Conservation (phyloP, 92 coral and sea anemone species). For the Siderastrea radians region DNA sequence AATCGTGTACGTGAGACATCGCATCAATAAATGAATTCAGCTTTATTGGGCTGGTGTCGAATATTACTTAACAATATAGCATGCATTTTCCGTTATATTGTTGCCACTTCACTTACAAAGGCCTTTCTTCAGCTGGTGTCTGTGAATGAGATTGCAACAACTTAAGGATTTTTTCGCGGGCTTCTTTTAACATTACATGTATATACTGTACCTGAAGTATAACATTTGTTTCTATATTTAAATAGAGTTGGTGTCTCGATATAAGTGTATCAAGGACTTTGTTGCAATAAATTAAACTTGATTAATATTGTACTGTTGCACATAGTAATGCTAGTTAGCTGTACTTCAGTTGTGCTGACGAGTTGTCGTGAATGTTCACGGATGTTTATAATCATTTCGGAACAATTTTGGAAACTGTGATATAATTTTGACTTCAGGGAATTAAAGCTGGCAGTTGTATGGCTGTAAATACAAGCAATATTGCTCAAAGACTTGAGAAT, state of each 20-base stretch:
- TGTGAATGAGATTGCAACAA: not conserved
- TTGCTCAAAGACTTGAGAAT: too few species aligned
- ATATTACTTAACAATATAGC: not conserved
- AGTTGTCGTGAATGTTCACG: too few species aligned
- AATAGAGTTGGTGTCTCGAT: not conserved
- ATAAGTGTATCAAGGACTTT: not conserved
- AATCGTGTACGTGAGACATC: not conserved
- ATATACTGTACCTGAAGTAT: too few species aligned
- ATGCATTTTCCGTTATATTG: not conserved
- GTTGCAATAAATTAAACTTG: not conserved
- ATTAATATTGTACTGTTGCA: not conserved
- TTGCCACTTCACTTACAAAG: not conserved
- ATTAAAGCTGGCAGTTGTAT: too few species aligned
- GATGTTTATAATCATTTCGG: too few species aligned
- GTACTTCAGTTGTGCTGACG: too few species aligned
- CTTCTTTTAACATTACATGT: too few species aligned
- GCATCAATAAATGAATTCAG: not conserved
- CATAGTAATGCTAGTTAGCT: not conserved
- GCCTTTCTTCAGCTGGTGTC: not conserved
- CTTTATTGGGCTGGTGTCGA: not conserved
- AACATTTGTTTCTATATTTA: not conserved
- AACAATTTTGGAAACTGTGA: too few species aligned
- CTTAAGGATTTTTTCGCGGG: too few species aligned
- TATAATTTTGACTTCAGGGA: too few species aligned
- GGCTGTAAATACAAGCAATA: too few species aligned